Conservation (phyloP, 2,797 vertebrate genomes). For the Scleropages formosus region DNA sequence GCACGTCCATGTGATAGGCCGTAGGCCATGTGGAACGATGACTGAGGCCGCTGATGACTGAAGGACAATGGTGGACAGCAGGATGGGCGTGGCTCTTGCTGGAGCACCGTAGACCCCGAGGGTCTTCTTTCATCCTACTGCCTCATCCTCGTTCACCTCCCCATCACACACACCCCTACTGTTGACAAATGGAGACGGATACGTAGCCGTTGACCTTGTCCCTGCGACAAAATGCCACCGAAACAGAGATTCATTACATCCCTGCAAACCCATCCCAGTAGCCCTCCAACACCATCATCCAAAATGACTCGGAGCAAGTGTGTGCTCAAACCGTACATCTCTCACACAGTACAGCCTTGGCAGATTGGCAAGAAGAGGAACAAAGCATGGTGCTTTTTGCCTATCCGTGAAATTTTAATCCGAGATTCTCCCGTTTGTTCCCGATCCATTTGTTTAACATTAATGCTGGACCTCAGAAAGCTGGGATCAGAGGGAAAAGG, state of each 20-base stretch:
- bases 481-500: neutral
- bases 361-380: neutral
- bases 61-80: too few relatives aligned
- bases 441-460: neutral
- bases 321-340: neutral
- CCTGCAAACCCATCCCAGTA: too few relatives aligned
- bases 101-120: too few relatives aligned
- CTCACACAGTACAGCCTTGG: neutral
- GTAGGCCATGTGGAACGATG: too few relatives aligned
- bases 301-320: neutral
- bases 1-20: too few relatives aligned
- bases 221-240: neutral
- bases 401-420: neutral
- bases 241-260: neutral
- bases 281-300: too few relatives aligned
- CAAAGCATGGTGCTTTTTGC: neutral
- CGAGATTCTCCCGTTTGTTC: neutral
- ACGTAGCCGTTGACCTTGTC: neutral
- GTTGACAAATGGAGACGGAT: neutral
- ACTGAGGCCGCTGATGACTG: too few relatives aligned
- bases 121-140: too few relatives aligned
- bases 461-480: neutral
- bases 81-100: too few relatives aligned
- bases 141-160: too few relatives aligned
- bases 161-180: too few relatives aligned